Evolutionary conservation across 2,113 vertebrate species (phyloP).

Genomic region (Hippoglossus stenolepis): DNA sequence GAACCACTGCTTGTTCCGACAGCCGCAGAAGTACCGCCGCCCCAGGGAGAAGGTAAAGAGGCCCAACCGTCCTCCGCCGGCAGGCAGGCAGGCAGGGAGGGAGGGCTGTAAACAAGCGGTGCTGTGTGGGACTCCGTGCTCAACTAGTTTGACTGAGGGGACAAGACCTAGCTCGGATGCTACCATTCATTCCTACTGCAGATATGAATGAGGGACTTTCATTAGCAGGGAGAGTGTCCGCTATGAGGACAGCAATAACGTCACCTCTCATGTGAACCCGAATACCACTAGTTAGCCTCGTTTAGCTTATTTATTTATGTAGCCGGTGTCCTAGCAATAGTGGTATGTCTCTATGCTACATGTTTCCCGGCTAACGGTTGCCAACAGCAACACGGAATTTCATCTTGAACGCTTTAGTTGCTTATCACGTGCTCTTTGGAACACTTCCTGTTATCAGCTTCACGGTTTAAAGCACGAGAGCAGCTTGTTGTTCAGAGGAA

Average conservation of each 20-base stretch:
- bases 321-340: rapidly evolving
- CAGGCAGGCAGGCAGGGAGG: no score
- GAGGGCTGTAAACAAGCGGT: background rate
- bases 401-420: background rate
- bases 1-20: constrained; percentile 74
- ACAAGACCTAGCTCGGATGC: background rate
- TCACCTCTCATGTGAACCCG: background rate
- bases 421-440: background rate
- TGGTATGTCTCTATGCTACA: background rate
- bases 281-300: background rate
- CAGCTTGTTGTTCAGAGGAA: background rate
- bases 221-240: background rate
- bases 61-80: constrained; percentile 40
- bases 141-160: background rate
- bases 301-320: background rate
- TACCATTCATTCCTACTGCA: background rate
- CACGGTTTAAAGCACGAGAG: background rate
- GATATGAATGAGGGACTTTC: background rate
- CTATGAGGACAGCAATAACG: background rate
- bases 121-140: background rate
- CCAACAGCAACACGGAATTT: background rate
- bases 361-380: background rate
- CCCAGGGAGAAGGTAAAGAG: constrained; percentile 79
- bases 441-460: background rate
- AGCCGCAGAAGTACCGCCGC: constrained; percentile 73